Base-by-base conservation (phyloP, 1,140 invertebrate species). In the Oscheius sp. region DNA sequence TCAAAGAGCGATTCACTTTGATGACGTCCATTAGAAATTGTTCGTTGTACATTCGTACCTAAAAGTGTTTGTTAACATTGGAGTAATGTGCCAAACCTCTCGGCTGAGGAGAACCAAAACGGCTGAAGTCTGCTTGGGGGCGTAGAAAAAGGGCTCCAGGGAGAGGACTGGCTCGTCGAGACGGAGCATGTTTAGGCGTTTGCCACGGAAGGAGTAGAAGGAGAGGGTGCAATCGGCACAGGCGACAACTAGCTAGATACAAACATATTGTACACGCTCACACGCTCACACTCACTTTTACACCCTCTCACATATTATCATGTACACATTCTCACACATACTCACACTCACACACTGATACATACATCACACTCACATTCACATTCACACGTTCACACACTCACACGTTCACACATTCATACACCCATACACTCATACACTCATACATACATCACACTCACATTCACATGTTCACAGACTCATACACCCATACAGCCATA, bases 1-100 rank as follows among this genome's bases (percentile, higher is more conserved):
- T 15, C 4, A 55, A 23, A 7, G 7, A 26, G 7, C 49, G 49
- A 23, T 55, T 55, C 15, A 55, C 49, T 23, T 55, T 55, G 7
- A 55, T 15, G 4, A 23, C 49, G 23, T 55, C 49, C 15, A 55
- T 55, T 23, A 13, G 49, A 23, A 20, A 55, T 26, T 55, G 49
- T 23, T 55, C 49, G 7, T 7, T 55, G 49, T 55, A 55, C 49
- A 55, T 55, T 55, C 49, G 49, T 7, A 55, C 49, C 38, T 42
- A 42, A 42, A 42, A 10, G 10, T 42, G 10, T 10, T 42, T 42
- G 10, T 42, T 42, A 10, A 10, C 38, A 10, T 42, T 42, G 10
- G 10, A 10, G 10, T 10, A 42, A 42, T 42, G n/a, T 42, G 38
- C 38, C 38, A 10, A 10, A 42, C 38, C 23, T 55, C 49, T 20